Conservation (phyloP, 2,113 vertebrate species). For the Mustela nigripes region DNA sequence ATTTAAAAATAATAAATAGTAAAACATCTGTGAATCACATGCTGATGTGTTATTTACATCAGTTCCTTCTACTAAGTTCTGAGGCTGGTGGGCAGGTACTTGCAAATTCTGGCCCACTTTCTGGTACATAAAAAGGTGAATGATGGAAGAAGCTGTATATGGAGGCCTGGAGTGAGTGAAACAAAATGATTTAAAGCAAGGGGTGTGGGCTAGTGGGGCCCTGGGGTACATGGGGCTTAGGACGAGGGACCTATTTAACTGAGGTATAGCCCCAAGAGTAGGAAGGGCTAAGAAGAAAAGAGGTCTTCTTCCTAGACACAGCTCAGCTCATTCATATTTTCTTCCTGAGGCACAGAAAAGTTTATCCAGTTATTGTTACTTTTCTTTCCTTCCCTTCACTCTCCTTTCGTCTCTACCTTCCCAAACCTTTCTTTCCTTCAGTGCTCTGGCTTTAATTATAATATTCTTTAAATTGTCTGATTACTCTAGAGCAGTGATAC, state of each 20-base stretch:
- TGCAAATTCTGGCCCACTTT: not conserved
- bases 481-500: not conserved
- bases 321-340: not conserved
- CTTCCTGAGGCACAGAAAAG: not conserved
- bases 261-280: not conserved
- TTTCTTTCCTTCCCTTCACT: not conserved
- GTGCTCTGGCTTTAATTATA: not conserved
- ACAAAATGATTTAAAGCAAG: not conserved
- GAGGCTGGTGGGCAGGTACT: not conserved
- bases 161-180: not conserved
- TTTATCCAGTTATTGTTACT: not conserved
- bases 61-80: not conserved
- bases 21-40: not conserved
- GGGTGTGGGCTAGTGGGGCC: not conserved
- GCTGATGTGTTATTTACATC: no score
- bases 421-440: not conserved
- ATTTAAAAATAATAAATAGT: no score
- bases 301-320: not conserved
- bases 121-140: not conserved
- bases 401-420: not conserved
- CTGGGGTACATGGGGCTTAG: not conserved
- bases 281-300: not conserved
- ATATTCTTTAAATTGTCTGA: not conserved
- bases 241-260: fast-evolving
- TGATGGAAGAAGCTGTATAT: no score